Evolutionary conservation across 2,888 invertebrate genomes (phyloP).

Genomic region (Parelbella ahira): DNA sequence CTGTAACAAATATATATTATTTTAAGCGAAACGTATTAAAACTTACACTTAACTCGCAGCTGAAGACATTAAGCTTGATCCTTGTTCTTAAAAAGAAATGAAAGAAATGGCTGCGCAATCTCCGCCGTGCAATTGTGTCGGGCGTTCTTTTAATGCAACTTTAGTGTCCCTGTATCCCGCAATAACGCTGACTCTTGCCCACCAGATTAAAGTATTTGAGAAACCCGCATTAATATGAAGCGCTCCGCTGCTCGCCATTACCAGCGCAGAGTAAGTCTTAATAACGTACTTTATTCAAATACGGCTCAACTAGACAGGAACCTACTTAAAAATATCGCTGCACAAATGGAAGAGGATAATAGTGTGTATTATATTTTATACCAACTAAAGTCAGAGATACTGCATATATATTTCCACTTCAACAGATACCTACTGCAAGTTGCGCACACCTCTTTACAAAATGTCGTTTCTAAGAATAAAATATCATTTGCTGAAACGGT

Average conservation of each 20-base stretch:
- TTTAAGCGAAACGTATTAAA: slow-evolving; percentile 8
- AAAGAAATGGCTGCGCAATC: slow-evolving; percentile 20
- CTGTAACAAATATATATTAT: neutral
- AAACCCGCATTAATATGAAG: slow-evolving; percentile 20
- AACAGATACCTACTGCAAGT: no score
- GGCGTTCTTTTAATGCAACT: slow-evolving; percentile 19
- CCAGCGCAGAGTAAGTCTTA: slow-evolving; percentile 14
- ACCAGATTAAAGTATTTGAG: slow-evolving; percentile 40
- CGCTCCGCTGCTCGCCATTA: slow-evolving; percentile 11
- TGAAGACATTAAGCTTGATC: slow-evolving; percentile 18
- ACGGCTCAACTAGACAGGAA: neutral
- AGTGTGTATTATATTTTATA: no score
- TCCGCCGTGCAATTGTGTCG: slow-evolving; percentile 21
- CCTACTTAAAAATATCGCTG: neutral
- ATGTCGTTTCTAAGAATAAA: no score
- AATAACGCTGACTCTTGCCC: slow-evolving; percentile 58
- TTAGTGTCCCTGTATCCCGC: slow-evolving; percentile 36
- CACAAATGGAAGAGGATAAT: no score
- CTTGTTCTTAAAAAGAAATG: slow-evolving; percentile 21
- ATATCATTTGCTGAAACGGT: no score
- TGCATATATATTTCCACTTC: no score
- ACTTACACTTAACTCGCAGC: slow-evolving; percentile 9
- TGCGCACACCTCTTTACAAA: no score
- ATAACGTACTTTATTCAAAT: slow-evolving; percentile 12
- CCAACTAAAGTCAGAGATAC: no score